Percentiles rank a stretch among this genome's conserved stretches.
Evolutionary conservation across 2,113 vertebrate species (phyloP).

Genomic region (Nycticebus coucang): DNA sequence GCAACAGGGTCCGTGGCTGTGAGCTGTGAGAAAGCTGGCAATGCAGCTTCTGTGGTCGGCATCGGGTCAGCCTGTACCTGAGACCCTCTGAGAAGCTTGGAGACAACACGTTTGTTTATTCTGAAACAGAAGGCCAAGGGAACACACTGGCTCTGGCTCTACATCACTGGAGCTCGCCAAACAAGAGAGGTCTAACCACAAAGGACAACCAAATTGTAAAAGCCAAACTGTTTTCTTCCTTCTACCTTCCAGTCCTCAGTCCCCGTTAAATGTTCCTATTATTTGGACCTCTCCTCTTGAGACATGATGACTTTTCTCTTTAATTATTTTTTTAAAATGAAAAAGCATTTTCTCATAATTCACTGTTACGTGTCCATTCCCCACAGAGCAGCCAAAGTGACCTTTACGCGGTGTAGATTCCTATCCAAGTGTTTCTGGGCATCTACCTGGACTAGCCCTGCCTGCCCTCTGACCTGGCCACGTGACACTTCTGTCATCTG

Average conservation of each 20-base stretch:
- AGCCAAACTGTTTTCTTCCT: background rate
- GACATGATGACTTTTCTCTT: background rate
- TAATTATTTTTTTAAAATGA: background rate
- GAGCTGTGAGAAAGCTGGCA: background rate
- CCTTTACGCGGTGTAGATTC: background rate
- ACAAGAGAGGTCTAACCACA: slow-evolving; percentile 30
- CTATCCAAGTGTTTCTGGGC: background rate
- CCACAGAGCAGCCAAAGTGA: background rate
- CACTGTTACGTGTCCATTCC: background rate
- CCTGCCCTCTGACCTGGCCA: background rate
- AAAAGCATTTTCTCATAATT: background rate
- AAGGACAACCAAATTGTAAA: background rate
- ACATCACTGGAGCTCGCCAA: background rate
- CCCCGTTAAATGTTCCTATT: background rate
- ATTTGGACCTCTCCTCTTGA: background rate
- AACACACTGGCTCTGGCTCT: background rate
- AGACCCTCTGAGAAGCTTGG: slow-evolving; percentile 21
- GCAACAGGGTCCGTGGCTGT: background rate
- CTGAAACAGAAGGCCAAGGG: slow-evolving; percentile 30
- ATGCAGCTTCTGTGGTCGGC: background rate
- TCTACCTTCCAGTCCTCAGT: background rate
- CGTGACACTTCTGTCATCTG: background rate
- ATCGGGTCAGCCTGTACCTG: background rate
- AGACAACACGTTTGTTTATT: slow-evolving; percentile 15
- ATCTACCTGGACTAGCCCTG: background rate